These are phyloP conservation scores for Graptemys geographica DNA, from an alignment of 2,797 vertebrate genomes.

Conservation along the genomic window DNA sequence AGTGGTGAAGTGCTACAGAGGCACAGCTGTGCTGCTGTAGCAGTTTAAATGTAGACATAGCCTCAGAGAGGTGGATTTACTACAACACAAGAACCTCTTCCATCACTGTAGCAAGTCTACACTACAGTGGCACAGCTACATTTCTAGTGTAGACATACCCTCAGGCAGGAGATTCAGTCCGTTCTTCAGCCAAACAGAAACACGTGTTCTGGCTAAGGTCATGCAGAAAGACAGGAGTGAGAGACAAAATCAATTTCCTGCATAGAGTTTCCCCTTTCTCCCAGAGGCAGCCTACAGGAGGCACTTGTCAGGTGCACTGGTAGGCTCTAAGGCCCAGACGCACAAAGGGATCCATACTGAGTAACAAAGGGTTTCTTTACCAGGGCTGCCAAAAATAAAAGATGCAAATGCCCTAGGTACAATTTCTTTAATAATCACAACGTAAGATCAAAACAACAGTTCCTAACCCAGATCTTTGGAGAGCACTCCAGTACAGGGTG, in stretches of 20 bases:
- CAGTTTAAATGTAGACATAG: not conserved
- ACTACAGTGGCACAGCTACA: no score
- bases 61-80: not conserved
- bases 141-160: no score
- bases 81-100: not conserved
- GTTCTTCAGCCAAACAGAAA: not conserved
- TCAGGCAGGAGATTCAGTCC: not conserved
- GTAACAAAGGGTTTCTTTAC: not conserved
- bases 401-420: not conserved
- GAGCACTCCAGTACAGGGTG: not conserved
- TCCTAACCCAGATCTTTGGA: not conserved
- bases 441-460: conserved; percentile 1
- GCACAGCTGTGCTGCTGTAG: not conserved
- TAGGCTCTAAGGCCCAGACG: not conserved
- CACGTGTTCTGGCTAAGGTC: not conserved
- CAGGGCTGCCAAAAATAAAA: not conserved
- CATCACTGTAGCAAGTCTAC: not conserved
- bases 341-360: not conserved
- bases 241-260: not conserved
- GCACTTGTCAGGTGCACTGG: not conserved
- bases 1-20: not conserved
- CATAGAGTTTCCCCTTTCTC: not conserved
- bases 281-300: not conserved
- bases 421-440: not conserved
- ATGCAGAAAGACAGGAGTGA: not conserved